Evolutionary conservation across 2,888 invertebrate species (phyloP), one percentile per base, ranked within the genome.

Genomic region (Drosophila yooni): DNA sequence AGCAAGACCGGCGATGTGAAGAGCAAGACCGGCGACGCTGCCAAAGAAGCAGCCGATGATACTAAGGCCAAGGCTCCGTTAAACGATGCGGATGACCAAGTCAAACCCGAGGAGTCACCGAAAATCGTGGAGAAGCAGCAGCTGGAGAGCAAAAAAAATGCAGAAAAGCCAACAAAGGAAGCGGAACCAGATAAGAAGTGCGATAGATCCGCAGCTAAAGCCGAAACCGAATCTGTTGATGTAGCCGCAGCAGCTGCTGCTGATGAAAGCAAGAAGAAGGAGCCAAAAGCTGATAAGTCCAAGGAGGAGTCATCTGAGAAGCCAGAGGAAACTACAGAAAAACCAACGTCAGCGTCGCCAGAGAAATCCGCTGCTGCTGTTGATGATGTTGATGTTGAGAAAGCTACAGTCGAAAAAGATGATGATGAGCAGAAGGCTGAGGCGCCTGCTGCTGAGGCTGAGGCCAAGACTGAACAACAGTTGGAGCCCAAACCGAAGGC

Each of bases 111-210:
- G 15, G 29, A 61, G 6, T 67, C 78, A 21, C 69, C 79, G 8
- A 68, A 89, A 59, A 82, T 73, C 15, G 74, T 79, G 7, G 91
- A 77, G 63, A 91, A 79, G 64, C 83, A 72, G 69, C 82, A 74
- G 67, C 76, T 36, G 81, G 90, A 79, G n/a, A 79, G 74, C 15
- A 76, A 74, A n/a, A 52, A 62, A 8, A 60, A 61, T 38, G 18
- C 21, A 21, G 40, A 64, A 2, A 60, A 72, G 36, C 18, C 56
- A 18, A 29, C 50, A 7, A 27, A 51, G 1, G 57, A 65, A 7
- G 31, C 67, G 18, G 29, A 53, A 13, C 2, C 10, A 0, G 36
- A 69, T n/a, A 43, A 75, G 25, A 43, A 63, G 25, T 43, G 27
- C 10, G 65, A 70, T 15, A 58, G 48, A 27, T n/a, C 11, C 13